Conservation (phyloP, 2,797 vertebrate species). For the Ctenochaetus hawaiiensis region DNA sequence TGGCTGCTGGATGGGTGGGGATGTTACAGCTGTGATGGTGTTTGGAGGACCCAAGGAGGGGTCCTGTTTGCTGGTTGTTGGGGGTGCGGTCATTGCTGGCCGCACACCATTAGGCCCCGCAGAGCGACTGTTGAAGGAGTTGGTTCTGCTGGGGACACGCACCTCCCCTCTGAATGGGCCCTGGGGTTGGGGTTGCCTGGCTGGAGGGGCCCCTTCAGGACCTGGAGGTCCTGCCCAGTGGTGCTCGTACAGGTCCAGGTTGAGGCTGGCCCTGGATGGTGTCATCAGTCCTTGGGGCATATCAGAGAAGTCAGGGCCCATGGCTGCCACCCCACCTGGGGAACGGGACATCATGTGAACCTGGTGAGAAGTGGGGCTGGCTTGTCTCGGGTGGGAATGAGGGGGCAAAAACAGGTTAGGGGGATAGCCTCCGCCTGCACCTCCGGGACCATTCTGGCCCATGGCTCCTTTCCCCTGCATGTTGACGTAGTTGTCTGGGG, state of each 20-base stretch:
- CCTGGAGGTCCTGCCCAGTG: slow-evolving; percentile 88
- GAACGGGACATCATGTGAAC: slow-evolving; percentile 91
- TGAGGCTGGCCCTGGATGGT: slow-evolving; percentile 93
- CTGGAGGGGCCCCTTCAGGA: slow-evolving; percentile 85
- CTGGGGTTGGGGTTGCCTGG: slow-evolving; percentile 87
- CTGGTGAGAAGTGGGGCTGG: slow-evolving; percentile 92
- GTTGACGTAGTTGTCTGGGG: slow-evolving; percentile 89
- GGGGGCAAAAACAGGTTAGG: slow-evolving; percentile 87
- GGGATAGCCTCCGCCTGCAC: slow-evolving; percentile 85
- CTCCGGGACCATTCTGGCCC: slow-evolving; percentile 83
- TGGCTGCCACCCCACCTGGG: slow-evolving; percentile 79
- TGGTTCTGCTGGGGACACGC: slow-evolving; percentile 91
- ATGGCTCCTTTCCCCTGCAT: slow-evolving; percentile 90
- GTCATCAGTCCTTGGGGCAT: slow-evolving; percentile 89
- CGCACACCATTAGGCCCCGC: slow-evolving; percentile 86
- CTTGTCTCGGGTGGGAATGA: slow-evolving; percentile 92
- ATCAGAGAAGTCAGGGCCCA: slow-evolving; percentile 91
- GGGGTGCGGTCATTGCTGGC: slow-evolving; percentile 81
- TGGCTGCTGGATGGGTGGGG: slow-evolving; percentile 95
- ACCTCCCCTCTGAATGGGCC: slow-evolving; percentile 91
- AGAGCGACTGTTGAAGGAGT: slow-evolving; percentile 95
- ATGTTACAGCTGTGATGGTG: slow-evolving; percentile 94
- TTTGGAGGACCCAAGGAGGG: slow-evolving; percentile 89
- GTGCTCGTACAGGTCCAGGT: slow-evolving; percentile 93
- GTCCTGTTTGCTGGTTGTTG: slow-evolving; percentile 85